Conservation (phyloP, 2,888 invertebrate genomes). For the Cerastis rubricosa region DNA sequence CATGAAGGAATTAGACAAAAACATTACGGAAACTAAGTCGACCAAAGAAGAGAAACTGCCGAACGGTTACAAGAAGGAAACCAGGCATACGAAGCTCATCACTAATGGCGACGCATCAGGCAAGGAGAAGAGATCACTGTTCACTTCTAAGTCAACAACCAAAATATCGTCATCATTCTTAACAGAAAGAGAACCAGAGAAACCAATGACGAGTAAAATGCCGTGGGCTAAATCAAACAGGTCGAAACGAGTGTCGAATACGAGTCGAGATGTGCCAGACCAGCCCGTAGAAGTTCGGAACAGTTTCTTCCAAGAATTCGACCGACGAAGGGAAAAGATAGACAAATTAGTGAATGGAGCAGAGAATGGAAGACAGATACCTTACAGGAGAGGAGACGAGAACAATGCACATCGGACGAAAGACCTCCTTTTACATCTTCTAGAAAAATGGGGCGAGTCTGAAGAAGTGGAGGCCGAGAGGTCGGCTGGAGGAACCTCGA, state of each 20-base stretch:
- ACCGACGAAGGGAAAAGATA: constrained; percentile 85
- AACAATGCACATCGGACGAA: constrained; percentile 93
- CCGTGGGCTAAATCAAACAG: constrained; percentile 88
- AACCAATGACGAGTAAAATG: constrained; percentile 88
- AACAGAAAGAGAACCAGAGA: constrained; percentile 83
- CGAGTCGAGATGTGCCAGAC: constrained; percentile 94
- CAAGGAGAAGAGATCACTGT: constrained; percentile 79
- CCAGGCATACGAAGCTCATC: constrained; percentile 78
- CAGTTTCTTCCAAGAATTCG: constrained; percentile 89
- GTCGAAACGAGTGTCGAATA: constrained; percentile 92
- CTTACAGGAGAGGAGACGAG: constrained; percentile 88
- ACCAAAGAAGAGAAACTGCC: constrained; percentile 81
- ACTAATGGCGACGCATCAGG: constrained; percentile 81
- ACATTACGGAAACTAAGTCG: constrained; percentile 81
- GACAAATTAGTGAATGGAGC: constrained; percentile 85
- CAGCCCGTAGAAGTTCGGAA: constrained; percentile 91
- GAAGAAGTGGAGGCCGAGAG: constrained; percentile 86
- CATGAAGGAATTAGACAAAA: constrained; percentile 85
- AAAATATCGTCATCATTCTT: constrained; percentile 84
- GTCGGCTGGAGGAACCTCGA: constrained; percentile 89
- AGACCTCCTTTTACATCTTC: constrained; percentile 93
- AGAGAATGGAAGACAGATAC: constrained; percentile 84
- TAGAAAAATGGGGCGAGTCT: constrained; percentile 94
- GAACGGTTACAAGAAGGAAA: constrained; percentile 84
- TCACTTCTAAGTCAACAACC: constrained; percentile 85